Base-by-base conservation (phyloP, 2,113 vertebrate species). In the Rhea pennata region DNA sequence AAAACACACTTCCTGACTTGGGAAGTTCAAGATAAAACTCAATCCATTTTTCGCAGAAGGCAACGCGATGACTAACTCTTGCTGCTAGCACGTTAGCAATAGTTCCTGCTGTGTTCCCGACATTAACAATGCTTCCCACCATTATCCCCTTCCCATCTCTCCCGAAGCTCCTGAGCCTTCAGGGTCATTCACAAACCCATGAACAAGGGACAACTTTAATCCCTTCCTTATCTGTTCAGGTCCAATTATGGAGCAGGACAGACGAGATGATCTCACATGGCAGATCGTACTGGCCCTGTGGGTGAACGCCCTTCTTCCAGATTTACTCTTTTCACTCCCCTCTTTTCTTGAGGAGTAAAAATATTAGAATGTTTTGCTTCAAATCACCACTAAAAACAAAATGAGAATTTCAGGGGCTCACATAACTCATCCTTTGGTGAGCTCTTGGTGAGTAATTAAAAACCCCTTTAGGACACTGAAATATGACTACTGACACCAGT, bases 1-100 rank as follows among this genome's bases (percentile, higher is more conserved):
- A 81, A 88, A 58, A 29, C 15, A 59, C 10, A 23, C 13, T 87
- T 97, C 88, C 94, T 79, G 62, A 62, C 21, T 53, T 26, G 59
- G 76, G 81, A 65, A 2, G 7, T 51, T 78, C 53, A 40, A 91
- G 74, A 94, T 69, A 95, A 95, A 95, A 39, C 42, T 50, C 26
- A 73, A 27, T 31, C 33, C 61, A 24, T 88, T 90, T 59, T 88
- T 20, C 51, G 53, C 12, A 10, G 50, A 46, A 0, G 2, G 42
- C n/a, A 15, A 2, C 0, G 23, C 46, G 67, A 84, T 67, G 64
- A 80, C 75, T 14, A 53, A 42, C 21, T 46, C 67, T 10, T 42
- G 62, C 40, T 62, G 44, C 39, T 76, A 26, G 50, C 0, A 0
- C 14, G 3, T 27, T 29, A 87, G 62, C 48, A 61, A 19, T 26